Evolutionary conservation across 2,113 vertebrate species (phyloP), one percentile per base, ranked within the genome.

Genomic region (Galeopterus variegatus): DNA sequence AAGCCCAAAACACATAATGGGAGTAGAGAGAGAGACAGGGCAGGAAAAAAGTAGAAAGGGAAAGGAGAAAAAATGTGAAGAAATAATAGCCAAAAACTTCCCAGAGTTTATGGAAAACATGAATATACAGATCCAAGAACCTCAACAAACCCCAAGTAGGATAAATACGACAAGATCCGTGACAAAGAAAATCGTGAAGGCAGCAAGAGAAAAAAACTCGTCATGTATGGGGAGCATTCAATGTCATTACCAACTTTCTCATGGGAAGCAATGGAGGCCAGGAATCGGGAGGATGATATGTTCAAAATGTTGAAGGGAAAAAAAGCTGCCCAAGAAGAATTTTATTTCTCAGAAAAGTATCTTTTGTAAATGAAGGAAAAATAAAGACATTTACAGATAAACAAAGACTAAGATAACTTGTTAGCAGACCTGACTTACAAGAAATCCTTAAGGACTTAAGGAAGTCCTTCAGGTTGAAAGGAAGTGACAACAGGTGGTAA

Each of bases 241-340:
- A 21, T 60, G 69, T 14, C 36, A 52, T 70, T 85, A 50, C 26
- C 13, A 67, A n/a, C 28, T 70, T 83, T 76, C n/a, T 69, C n/a
- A 70, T 41, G 11, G 80, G 26, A 56, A 41, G 23, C 28, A 80
- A 85, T 50, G 52, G 50, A 89, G 52, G 60, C n/a, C 14, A 45
- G 45, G 26, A 21, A 54, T 26, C 60, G 89, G 41, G 41, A 17
- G 48, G 48, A 62, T 92, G 36, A n/a, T 75, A 89, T 77, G 33
- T 69, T 88, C 62, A 77, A 88, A 89, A 70, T 79, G 28, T n/a
- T 77, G 21, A 93, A 84, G 62, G 45, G 69, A 33, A 88, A 81
- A 41, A 26, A 36, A 58, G 28, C 5, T 70, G 17, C 41, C 28
- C 50, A 79, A 24, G 23, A 93, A 54, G 48, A 79, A 50, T 84